Conservation (phyloP, 2,113 vertebrate genomes). For the Spermophilus dauricus region DNA sequence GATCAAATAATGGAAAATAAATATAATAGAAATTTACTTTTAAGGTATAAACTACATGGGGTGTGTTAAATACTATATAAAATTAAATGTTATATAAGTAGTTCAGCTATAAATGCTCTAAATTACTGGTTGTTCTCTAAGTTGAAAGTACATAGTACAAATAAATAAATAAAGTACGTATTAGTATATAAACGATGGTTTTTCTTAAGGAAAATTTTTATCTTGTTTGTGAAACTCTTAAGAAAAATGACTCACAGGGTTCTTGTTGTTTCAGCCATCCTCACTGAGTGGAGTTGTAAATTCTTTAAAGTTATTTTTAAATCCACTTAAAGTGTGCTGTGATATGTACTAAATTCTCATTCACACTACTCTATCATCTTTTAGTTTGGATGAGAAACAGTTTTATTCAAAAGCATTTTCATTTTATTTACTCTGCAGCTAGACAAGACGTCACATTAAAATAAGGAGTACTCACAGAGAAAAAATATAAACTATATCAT, state of each 20-base stretch:
- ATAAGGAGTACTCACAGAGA: not conserved
- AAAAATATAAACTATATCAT: not conserved
- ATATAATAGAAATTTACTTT: not conserved
- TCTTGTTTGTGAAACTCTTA: not conserved
- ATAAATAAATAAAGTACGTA: not conserved
- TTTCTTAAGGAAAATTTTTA: slow-evolving; percentile 18
- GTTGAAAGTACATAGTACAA: not conserved
- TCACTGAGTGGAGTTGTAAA: not conserved
- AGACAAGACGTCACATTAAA: not conserved
- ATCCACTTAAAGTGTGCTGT: not conserved
- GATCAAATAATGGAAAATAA: slow-evolving; percentile 53
- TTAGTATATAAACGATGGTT: not conserved
- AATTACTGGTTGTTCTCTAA: slow-evolving; percentile 19
- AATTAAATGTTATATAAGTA: not conserved
- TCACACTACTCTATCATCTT: not conserved
- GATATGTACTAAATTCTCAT: not conserved
- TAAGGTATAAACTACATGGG: not conserved
- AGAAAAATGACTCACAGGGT: not conserved
- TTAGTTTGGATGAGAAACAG: not conserved
- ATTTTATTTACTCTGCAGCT: not conserved
- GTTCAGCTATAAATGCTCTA: not conserved
- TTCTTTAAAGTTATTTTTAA: slow-evolving; percentile 37
- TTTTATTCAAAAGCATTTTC: slow-evolving; percentile 48
- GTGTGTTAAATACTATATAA: slow-evolving; percentile 7
- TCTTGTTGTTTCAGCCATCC: slow-evolving; percentile 27